These are phyloP conservation scores for Enteromius afrohamiltoni DNA, from an alignment of 2,797 vertebrate species.

Conservation along the genomic window DNA sequence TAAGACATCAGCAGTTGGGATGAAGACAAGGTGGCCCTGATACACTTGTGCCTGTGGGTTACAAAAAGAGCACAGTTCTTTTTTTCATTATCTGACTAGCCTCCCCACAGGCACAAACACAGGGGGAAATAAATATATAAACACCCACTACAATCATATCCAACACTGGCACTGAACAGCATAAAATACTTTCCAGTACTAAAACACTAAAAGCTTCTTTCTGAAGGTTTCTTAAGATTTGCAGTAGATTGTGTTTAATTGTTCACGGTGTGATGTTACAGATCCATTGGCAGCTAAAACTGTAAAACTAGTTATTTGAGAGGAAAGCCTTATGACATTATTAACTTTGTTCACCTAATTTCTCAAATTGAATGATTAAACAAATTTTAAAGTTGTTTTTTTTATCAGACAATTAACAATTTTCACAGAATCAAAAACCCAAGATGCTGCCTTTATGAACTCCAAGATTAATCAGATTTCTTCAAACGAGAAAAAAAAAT, in stretches of 20 bases:
- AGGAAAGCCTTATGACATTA: not conserved
- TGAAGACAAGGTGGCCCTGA: slow-evolving; percentile 34
- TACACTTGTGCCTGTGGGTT: slow-evolving; percentile 15
- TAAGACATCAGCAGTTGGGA: slow-evolving; percentile 18
- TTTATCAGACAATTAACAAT: not conserved
- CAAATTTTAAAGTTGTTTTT: not conserved
- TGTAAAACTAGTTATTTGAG: not conserved
- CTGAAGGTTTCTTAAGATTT: not conserved
- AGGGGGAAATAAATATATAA: slow-evolving; percentile 34
- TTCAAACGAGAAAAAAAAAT: not conserved
- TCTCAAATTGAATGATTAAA: not conserved
- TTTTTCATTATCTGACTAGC: slow-evolving; percentile 29
- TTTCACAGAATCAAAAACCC: not conserved
- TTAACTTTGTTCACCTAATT: not conserved
- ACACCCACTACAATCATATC: slow-evolving; percentile 33
- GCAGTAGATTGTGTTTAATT: not conserved
- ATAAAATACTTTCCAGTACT: not conserved
- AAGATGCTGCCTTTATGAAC: not conserved
- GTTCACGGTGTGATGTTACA: not conserved
- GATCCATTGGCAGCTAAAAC: not conserved
- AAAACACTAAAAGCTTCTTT: not conserved
- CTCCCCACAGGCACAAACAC: not conserved
- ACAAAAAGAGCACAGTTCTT: slow-evolving; percentile 29
- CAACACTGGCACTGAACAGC: slow-evolving; percentile 15
- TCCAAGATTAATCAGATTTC: not conserved